These are phyloP conservation scores for Ennomos quercinarius DNA, from an alignment of 2,888 invertebrate species.

Conservation along the genomic window DNA sequence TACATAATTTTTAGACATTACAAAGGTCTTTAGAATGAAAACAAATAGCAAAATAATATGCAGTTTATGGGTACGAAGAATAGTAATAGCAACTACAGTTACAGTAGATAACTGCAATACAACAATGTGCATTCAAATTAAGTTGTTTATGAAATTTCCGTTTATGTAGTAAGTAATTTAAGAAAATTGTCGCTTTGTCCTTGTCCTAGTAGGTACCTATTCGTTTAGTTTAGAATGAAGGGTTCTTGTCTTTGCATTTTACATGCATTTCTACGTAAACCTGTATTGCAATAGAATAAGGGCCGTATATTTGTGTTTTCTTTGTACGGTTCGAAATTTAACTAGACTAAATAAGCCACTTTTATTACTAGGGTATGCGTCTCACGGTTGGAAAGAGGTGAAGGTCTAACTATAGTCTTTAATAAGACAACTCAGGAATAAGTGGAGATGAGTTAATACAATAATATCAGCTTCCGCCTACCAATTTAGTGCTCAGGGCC, in stretches of 20 bases:
- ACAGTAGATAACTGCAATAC: slow-evolving; percentile 8
- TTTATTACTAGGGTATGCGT: slow-evolving; percentile 5
- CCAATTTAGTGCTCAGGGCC: slow-evolving; percentile 58
- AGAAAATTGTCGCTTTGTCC: slow-evolving; percentile 27
- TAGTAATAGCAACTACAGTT: no score
- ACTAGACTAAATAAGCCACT: background rate
- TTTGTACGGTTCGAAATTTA: no score
- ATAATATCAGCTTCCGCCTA: slow-evolving; percentile 58
- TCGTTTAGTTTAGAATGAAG: no score
- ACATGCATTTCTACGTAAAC: no score
- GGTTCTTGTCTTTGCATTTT: no score
- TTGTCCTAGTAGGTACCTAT: no score
- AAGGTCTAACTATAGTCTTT: slow-evolving; percentile 48
- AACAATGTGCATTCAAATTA: slow-evolving; percentile 16
- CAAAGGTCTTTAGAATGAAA: no score
- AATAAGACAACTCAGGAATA: slow-evolving; percentile 52
- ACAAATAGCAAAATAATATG: no score
- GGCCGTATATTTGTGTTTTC: no score
- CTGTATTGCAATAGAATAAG: no score
- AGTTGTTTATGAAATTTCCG: slow-evolving; percentile 19
- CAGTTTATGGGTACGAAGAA: no score
- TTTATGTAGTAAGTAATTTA: slow-evolving; percentile 26
- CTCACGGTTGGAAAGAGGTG: slow-evolving; percentile 51
- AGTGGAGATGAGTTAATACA: slow-evolving; percentile 57
- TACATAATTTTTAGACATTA: no score